Conservation (phyloP, 2,888 invertebrate genomes). For the Incurvaria masculella region DNA sequence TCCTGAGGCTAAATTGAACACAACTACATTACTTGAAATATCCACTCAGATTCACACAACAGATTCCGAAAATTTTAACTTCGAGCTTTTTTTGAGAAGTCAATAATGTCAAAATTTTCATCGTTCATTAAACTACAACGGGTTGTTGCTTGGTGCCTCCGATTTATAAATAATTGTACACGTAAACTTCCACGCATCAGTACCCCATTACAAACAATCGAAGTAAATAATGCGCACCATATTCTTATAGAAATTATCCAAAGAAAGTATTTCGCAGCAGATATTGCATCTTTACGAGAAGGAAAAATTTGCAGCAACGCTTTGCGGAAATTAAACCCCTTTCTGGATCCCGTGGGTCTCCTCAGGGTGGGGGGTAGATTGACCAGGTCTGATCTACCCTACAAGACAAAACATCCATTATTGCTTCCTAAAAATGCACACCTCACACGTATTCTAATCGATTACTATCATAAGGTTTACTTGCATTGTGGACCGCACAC, state of each 20-base stretch:
- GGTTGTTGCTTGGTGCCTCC: neutral
- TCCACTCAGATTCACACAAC: no score
- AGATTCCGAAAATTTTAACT: no score
- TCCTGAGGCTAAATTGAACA: neutral
- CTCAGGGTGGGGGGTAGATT: conserved; percentile 20
- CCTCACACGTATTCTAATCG: neutral
- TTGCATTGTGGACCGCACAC: neutral
- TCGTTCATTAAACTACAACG: neutral
- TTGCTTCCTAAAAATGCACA: neutral
- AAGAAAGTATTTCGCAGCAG: neutral
- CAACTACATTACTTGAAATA: neutral
- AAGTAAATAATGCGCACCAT: neutral
- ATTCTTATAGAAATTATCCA: neutral
- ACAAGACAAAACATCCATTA: neutral
- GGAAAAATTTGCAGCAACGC: neutral
- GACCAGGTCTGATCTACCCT: neutral
- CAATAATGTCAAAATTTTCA: neutral
- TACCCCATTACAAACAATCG: neutral
- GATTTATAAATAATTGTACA: neutral
- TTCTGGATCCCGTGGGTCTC: conserved; percentile 2
- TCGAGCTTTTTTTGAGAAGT: no score
- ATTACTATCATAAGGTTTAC: neutral
- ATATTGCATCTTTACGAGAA: neutral
- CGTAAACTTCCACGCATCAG: neutral
- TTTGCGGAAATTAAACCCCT: neutral